Evolutionary conservation across 2,797 vertebrate genomes (phyloP).

Genomic region (Valencia hispanica): DNA sequence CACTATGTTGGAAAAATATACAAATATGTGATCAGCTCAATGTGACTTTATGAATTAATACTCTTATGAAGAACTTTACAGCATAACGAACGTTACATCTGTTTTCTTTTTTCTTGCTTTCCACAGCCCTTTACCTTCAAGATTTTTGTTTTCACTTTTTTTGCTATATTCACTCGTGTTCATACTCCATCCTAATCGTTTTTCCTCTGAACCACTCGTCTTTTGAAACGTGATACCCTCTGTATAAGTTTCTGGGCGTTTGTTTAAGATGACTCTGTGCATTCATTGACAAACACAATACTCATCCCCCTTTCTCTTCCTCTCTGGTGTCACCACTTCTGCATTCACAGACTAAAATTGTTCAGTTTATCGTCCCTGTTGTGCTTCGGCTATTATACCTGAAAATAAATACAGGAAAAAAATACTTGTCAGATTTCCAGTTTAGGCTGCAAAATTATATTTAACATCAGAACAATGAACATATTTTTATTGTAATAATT

Average conservation of each 20-base stretch:
- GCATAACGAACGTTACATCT: not conserved
- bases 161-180: not conserved
- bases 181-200: slow-evolving; percentile 1
- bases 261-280: slow-evolving; percentile 67
- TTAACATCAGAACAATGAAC: too few relatives aligned
- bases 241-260: slow-evolving; percentile 26
- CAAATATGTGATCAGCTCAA: not conserved
- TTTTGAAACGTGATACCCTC: not conserved
- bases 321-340: slow-evolving; percentile 24
- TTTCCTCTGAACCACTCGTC: not conserved
- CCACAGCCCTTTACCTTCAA: not conserved
- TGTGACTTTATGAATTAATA: not conserved
- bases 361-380: slow-evolving; percentile 5
- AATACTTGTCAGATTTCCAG: not conserved
- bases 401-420: not conserved
- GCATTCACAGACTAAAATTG: slow-evolving; percentile 5
- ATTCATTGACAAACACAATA: slow-evolving; percentile 39
- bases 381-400: slow-evolving; percentile 19
- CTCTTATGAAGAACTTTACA: not conserved
- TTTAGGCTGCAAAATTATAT: not conserved
- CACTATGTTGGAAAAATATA: not conserved
- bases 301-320: slow-evolving; percentile 24
- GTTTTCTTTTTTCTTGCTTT: not conserved
- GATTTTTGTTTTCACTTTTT: not conserved
- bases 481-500: not conserved